Percentiles rank a stretch among this genome's conserved stretches.
Evolutionary conservation across 2,113 vertebrate genomes (phyloP).

Genomic region (Lucifuga dentata): DNA sequence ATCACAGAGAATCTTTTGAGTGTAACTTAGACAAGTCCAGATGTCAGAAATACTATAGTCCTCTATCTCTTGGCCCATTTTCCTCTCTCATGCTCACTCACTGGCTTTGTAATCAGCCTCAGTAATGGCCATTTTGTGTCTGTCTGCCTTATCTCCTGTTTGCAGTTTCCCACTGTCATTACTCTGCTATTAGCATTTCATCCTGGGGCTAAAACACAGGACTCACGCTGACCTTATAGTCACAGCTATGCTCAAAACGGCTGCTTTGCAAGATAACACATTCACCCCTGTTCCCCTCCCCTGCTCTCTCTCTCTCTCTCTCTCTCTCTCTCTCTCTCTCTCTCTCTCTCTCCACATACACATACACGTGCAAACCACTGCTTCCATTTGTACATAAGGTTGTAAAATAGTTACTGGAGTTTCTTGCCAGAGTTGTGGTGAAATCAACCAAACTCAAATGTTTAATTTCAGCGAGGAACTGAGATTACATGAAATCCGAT

Average conservation of each 20-base stretch:
- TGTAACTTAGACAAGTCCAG: not conserved
- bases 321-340: not conserved
- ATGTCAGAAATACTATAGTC: conserved; percentile 21
- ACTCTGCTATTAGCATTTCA: conserved; percentile 67
- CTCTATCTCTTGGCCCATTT: conserved; percentile 6
- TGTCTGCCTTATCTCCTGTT: conserved; percentile 64
- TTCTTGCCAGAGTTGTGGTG: not conserved
- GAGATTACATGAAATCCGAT: conserved; percentile 36
- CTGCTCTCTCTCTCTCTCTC: not conserved
- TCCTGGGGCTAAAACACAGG: conserved; percentile 67
- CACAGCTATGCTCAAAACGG: conserved; percentile 54
- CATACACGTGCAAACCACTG: not conserved
- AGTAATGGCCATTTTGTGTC: conserved; percentile 63
- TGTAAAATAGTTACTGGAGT: not conserved
- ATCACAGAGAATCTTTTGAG: not conserved
- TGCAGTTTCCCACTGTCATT: conserved; percentile 77
- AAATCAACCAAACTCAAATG: conserved; percentile 5
- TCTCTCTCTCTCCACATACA: conserved; percentile 1
- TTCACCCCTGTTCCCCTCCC: not conserved
- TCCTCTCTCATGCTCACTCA: conserved; percentile 10
- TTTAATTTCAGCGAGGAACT: conserved; percentile 32
- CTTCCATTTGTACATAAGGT: conserved; percentile 12
- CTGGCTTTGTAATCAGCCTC: conserved; percentile 64
- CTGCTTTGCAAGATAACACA: conserved; percentile 65
- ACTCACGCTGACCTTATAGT: conserved; percentile 64